Conservation (phyloP, 1,140 invertebrate genomes). For the Metopolophium dirhodum region DNA sequence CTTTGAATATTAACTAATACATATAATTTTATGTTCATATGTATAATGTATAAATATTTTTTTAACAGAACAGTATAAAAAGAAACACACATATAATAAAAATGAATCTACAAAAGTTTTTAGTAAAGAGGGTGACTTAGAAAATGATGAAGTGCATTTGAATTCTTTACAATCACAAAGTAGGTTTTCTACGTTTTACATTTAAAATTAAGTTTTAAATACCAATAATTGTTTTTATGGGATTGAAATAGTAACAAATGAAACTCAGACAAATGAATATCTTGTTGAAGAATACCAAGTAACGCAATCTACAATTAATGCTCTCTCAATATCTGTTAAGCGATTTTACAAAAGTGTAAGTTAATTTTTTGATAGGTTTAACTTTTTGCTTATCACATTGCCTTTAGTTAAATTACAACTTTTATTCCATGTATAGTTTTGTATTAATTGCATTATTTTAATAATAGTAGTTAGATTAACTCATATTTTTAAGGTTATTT, state of each 20-base stretch:
- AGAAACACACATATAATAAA: neutral
- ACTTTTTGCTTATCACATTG: neutral
- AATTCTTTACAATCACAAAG: constrained; percentile 32
- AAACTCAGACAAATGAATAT: constrained; percentile 22
- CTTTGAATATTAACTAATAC: neutral
- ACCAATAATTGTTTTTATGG: neutral
- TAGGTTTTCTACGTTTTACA: neutral
- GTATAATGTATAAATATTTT: neutral
- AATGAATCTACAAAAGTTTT: neutral
- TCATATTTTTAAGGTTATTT: neutral
- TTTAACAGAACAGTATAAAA: constrained; percentile 21
- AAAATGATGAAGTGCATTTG: constrained; percentile 15
- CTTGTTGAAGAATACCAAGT: constrained; percentile 23
- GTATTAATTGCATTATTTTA: neutral
- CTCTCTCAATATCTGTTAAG: constrained; percentile 27
- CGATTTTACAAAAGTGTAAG: constrained; percentile 52
- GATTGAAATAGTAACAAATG: neutral
- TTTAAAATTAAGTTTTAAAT: neutral
- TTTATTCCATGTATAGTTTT: neutral
- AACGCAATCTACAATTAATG: constrained; percentile 15
- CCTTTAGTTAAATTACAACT: neutral
- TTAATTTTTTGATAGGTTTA: neutral
- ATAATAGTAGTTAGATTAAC: neutral
- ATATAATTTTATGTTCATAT: neutral
- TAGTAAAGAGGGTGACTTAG: neutral